Evolutionary conservation across 1,140 invertebrate genomes (phyloP).

Genomic region (Lutraria rhynchaena): DNA sequence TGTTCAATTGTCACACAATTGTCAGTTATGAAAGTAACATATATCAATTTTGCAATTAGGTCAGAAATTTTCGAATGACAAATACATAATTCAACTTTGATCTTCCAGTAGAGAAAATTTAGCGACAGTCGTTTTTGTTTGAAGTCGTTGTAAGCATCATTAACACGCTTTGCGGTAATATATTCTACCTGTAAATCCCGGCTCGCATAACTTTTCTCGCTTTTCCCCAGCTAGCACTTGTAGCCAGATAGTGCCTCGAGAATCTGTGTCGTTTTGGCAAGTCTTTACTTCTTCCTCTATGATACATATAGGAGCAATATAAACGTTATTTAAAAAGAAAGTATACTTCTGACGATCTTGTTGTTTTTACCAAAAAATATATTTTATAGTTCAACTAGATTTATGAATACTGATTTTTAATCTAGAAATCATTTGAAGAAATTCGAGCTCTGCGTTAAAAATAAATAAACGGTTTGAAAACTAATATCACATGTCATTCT

Average conservation of each 20-base stretch:
- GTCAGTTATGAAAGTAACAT: neutral
- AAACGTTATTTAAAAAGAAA: too few species aligned
- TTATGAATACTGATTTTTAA: too few species aligned
- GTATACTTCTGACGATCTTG: too few species aligned
- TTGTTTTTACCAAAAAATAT: too few species aligned
- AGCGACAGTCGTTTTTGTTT: neutral
- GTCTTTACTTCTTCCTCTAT: too few species aligned
- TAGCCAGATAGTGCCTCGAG: slow-evolving; percentile 6
- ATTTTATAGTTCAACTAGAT: too few species aligned
- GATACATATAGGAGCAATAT: too few species aligned
- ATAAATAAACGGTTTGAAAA: too few species aligned
- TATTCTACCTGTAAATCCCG: slow-evolving; percentile 12
- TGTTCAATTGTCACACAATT: neutral
- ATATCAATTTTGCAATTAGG: neutral
- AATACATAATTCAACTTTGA: too few species aligned
- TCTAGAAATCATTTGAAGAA: too few species aligned
- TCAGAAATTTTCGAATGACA: neutral
- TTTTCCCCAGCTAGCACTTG: neutral
- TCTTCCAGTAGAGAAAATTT: neutral
- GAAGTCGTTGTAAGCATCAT: neutral
- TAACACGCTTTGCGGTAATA: neutral
- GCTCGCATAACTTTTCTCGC: neutral
- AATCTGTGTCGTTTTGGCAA: slow-evolving; percentile 5
- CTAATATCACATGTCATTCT: too few species aligned
- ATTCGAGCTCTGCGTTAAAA: too few species aligned